These are phyloP conservation scores for Tyrannus savana DNA, from an alignment of 2,113 vertebrate species.

Conservation along the genomic window DNA sequence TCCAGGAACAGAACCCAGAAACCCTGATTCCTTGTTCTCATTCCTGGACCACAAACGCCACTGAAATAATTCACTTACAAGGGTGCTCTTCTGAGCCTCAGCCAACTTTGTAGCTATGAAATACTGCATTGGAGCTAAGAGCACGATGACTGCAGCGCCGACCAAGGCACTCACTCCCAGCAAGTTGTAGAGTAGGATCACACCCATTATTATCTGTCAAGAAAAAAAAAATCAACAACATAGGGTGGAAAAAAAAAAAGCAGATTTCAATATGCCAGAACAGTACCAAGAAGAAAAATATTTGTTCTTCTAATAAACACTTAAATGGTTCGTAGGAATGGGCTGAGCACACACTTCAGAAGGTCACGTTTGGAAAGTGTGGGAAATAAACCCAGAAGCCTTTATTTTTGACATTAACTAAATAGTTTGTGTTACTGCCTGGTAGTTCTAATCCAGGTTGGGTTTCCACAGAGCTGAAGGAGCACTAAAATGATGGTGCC, in stretches of 20 bases:
- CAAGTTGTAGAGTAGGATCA: constrained; percentile 90
- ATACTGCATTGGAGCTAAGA: constrained; percentile 94
- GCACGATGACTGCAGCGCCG: constrained; percentile 90
- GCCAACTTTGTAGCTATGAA: constrained; percentile 96
- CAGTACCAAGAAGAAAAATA: background rate
- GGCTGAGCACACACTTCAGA: background rate
- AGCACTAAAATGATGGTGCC: background rate
- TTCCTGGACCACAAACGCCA: background rate
- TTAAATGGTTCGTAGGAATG: background rate
- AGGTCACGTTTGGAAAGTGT: constrained; percentile 9
- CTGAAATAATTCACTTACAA: constrained; percentile 78
- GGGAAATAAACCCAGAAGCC: constrained; percentile 16
- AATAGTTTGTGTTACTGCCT: constrained; percentile 2
- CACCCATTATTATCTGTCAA: constrained; percentile 96
- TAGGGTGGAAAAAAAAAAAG: background rate
- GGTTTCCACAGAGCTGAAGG: background rate
- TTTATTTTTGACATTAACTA: background rate
- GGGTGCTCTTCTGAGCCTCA: constrained; percentile 92
- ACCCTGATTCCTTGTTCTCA: background rate
- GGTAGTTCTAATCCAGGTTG: background rate
- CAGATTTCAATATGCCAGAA: background rate
- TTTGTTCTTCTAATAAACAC: background rate
- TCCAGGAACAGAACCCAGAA: background rate
- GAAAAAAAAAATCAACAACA: background rate
- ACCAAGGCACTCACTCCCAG: constrained; percentile 87